A percentile compares a stretch with the other conserved stretches of the same genome.
These are phyloP conservation scores for Nephrotoma guestfalica DNA, from an alignment of 2,888 invertebrate genomes.

Conservation along the genomic window DNA sequence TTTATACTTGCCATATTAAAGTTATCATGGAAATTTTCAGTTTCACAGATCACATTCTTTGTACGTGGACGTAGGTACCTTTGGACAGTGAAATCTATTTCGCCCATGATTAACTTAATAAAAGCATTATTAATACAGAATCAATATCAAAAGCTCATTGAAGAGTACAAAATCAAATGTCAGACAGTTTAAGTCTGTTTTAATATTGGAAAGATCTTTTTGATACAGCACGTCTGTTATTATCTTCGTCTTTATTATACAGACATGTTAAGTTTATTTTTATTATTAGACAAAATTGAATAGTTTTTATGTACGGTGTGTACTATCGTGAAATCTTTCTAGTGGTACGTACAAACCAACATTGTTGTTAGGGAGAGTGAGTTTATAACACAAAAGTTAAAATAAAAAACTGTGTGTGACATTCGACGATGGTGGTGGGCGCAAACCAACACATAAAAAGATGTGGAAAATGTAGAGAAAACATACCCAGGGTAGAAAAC, in stretches of 20 bases:
- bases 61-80: neutral
- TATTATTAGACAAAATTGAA: neutral
- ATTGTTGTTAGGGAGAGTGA: neutral
- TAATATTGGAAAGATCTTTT: neutral
- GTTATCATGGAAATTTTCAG: too few relatives aligned
- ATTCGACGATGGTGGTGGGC: neutral
- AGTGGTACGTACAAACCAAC: neutral
- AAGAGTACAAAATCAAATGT: neutral
- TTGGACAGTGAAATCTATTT: too few relatives aligned
- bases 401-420: neutral
- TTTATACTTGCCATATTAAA: neutral
- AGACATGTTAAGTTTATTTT: neutral
- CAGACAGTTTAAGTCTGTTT: neutral
- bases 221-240: neutral
- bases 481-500: neutral
- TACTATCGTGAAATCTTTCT: neutral
- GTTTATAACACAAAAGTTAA: neutral
- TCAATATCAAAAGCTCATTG: neutral
- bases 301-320: neutral
- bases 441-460: neutral
- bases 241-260: neutral
- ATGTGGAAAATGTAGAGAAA: neutral
- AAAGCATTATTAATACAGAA: neutral
- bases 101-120: neutral
- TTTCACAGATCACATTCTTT: neutral